Evolutionary conservation across 2,888 invertebrate genomes (phyloP).

Genomic region (Amblyteles armatorius): DNA sequence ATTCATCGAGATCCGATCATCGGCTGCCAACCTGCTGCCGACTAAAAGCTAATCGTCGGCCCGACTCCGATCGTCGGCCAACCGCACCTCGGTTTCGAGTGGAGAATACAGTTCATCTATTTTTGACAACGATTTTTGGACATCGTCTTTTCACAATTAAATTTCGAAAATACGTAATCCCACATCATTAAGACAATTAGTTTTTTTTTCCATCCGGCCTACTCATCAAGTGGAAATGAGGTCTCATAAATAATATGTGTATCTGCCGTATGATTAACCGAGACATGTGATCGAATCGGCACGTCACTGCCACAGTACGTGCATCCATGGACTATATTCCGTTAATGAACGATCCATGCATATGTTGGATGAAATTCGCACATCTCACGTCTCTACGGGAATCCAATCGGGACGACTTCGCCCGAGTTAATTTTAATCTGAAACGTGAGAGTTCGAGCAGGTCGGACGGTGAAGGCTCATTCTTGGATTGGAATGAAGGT

Average conservation of each 20-base stretch:
- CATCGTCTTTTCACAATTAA: too few relatives aligned
- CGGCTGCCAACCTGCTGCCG: too few relatives aligned
- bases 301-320: conserved; percentile 49
- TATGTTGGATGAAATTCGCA: conserved; percentile 49
- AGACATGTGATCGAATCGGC: conserved; percentile 49
- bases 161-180: too few relatives aligned
- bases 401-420: conserved; percentile 62
- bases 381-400: conserved; percentile 41
- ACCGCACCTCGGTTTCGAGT: too few relatives aligned
- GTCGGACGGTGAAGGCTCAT: conserved; percentile 57
- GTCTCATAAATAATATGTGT: conserved; percentile 16
- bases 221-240: conserved; percentile 24
- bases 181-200: too few relatives aligned
- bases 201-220: not conserved
- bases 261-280: conserved; percentile 32
- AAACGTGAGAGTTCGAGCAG: conserved; percentile 63
- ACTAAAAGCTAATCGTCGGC: too few relatives aligned
- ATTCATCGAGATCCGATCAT: too few relatives aligned
- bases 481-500: conserved; percentile 59
- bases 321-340: conserved; percentile 22
- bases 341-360: conserved; percentile 51
- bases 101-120: too few relatives aligned
- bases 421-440: conserved; percentile 65
- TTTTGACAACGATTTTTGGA: too few relatives aligned
- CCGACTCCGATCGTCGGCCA: too few relatives aligned